A percentile compares a stretch with the other conserved stretches of the same genome.
phyloP scores from a whole-genome alignment of 2,797 vertebrate species.

The Okamejei kenojei region DNA sequence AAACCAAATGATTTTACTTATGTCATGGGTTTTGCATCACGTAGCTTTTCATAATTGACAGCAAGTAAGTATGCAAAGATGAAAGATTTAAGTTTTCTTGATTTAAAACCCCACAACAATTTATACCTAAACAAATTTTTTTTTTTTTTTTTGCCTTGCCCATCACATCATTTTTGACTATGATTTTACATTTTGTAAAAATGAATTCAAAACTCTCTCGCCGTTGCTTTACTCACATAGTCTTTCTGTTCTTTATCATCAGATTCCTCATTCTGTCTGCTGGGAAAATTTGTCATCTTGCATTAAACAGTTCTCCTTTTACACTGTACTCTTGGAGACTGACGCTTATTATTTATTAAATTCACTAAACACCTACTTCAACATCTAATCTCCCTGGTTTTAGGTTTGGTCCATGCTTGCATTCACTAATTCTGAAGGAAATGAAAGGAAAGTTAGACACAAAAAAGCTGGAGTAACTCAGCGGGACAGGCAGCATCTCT shows the following conservation, averaged over 20 bases:
- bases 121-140: not conserved
- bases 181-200: not conserved
- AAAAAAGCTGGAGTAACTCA: too few species aligned
- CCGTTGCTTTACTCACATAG: not conserved
- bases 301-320: not conserved
- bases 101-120: not conserved
- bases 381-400: not conserved
- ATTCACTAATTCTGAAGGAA: not conserved
- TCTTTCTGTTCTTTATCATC: not conserved
- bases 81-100: not conserved
- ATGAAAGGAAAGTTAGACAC: not conserved
- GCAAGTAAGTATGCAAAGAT: not conserved
- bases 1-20: not conserved
- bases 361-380: not conserved
- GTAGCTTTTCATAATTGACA: not conserved
- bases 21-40: not conserved
- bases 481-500: too few species aligned
- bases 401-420: not conserved
- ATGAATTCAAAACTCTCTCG: not conserved
- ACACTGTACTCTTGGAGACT: not conserved
- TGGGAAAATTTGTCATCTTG: not conserved
- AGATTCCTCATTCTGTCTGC: not conserved
- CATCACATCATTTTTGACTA: not conserved
- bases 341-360: not conserved
- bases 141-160: not conserved